phyloP scores from a whole-genome alignment of 2,888 invertebrate genomes.

The Platycnemis pennipes region DNA sequence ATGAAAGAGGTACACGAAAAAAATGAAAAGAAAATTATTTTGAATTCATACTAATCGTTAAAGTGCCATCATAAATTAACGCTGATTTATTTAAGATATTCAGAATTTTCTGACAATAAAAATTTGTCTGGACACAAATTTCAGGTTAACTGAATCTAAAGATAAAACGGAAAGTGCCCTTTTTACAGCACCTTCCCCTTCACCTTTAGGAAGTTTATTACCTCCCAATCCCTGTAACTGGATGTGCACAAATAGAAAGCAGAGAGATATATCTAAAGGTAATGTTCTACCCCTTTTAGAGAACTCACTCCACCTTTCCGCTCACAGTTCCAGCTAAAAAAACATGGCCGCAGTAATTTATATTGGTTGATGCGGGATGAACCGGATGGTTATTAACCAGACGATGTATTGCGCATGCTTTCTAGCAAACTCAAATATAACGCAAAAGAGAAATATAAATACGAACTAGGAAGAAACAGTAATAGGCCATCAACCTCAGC shows the following conservation, averaged over 20 bases:
- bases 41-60: too few relatives aligned
- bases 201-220: not conserved
- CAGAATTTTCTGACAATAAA: not conserved
- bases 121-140: not conserved
- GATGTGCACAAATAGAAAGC: not conserved
- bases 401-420: not conserved
- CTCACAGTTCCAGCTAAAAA: not conserved
- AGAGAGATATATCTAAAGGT: not conserved
- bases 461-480: not conserved
- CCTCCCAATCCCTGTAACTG: constrained; percentile 11
- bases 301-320: not conserved
- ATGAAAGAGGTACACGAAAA: too few relatives aligned
- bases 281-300: not conserved
- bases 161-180: not conserved
- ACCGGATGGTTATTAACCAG: not conserved
- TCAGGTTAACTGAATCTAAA: not conserved
- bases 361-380: not conserved
- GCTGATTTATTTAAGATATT: not conserved
- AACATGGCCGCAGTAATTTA: not conserved
- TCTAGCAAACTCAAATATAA: not conserved
- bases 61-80: not conserved
- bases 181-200: not conserved
- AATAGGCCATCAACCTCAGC: not conserved
- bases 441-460: not conserved
- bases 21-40: too few relatives aligned